A percentile compares a stretch with the other conserved stretches of the same genome.
phyloP scores from a whole-genome alignment of 30 jellyfish, hydroid and myxozoan species.

The Clytia hemisphaerica region DNA sequence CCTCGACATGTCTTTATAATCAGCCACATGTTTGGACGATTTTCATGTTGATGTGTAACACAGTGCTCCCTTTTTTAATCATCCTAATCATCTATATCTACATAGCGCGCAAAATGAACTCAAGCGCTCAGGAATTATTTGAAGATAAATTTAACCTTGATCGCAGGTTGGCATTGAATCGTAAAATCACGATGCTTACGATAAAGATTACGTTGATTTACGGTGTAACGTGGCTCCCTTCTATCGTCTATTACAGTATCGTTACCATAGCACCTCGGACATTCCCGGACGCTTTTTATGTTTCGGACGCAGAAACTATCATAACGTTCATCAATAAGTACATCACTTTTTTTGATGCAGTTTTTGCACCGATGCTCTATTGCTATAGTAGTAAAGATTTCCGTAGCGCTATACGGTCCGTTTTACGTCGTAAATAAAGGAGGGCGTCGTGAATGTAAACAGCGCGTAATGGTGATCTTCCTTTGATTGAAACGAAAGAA shows the following conservation, averaged over 20 bases:
- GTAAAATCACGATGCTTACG: neutral
- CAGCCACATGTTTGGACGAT: neutral
- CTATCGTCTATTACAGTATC: neutral
- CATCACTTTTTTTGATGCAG: neutral
- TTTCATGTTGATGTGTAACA: neutral
- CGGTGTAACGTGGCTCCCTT: neutral
- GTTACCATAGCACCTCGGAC: neutral
- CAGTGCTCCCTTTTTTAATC: neutral
- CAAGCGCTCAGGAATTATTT: no score
- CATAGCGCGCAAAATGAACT: no score
- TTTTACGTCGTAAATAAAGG: no score
- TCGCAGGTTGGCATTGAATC: neutral
- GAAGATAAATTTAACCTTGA: neutral
- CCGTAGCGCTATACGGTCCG: no score
- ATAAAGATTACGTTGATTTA: neutral
- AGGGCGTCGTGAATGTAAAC: no score
- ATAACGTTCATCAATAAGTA: neutral
- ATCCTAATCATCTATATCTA: neutral
- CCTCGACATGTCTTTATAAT: neutral
- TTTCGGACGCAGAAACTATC: neutral
- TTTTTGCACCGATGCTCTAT: neutral
- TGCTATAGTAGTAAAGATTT: neutral
- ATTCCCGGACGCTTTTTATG: neutral
- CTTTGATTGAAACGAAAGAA: no score
- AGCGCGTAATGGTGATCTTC: no score